Evolutionary conservation across 1,140 invertebrate species (phyloP).

Genomic region (Scaptomyza montana): DNA sequence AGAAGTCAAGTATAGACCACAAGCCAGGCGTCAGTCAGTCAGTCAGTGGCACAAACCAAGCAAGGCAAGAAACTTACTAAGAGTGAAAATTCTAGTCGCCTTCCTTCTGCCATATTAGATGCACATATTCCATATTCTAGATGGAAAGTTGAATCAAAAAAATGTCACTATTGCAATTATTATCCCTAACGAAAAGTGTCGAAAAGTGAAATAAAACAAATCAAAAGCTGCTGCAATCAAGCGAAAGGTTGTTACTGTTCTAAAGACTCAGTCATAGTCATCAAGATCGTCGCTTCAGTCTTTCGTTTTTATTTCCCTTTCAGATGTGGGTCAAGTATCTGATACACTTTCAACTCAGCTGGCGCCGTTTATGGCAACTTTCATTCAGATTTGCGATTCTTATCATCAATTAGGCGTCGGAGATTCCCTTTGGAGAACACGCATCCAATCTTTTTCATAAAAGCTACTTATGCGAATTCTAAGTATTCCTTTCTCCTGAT

Average conservation of each 20-base stretch:
- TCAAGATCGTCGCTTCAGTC: constrained; percentile 56
- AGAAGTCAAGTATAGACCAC: constrained; percentile 38
- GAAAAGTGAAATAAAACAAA: constrained; percentile 74
- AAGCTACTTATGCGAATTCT: constrained; percentile 9
- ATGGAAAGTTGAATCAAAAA: constrained; percentile 58
- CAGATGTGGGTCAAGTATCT: constrained; percentile 42
- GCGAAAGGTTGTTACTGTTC: constrained; percentile 48
- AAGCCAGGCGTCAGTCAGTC: constrained; percentile 57
- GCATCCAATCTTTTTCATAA: constrained; percentile 1
- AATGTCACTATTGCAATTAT: constrained; percentile 60
- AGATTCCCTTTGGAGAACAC: constrained; percentile 27
- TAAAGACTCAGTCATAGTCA: constrained; percentile 25
- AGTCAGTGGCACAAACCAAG: constrained; percentile 77
- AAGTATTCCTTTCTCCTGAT: constrained; percentile 45
- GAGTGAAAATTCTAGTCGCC: constrained; percentile 72
- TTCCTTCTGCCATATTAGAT: background rate
- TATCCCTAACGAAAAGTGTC: constrained; percentile 23
- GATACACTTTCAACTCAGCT: constrained; percentile 44
- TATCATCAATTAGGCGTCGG: constrained; percentile 61
- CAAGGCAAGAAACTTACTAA: constrained; percentile 78
- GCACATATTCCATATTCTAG: constrained; percentile 19
- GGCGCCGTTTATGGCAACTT: constrained; percentile 39
- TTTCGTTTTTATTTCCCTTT: constrained; percentile 36
- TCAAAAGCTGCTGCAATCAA: constrained; percentile 54
- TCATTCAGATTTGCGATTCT: constrained; percentile 51